Percentiles rank a stretch among this genome's conserved stretches.
Evolutionary conservation across 92 coral and sea anemone genomes (phyloP).

Genomic region (Metridium senile): DNA sequence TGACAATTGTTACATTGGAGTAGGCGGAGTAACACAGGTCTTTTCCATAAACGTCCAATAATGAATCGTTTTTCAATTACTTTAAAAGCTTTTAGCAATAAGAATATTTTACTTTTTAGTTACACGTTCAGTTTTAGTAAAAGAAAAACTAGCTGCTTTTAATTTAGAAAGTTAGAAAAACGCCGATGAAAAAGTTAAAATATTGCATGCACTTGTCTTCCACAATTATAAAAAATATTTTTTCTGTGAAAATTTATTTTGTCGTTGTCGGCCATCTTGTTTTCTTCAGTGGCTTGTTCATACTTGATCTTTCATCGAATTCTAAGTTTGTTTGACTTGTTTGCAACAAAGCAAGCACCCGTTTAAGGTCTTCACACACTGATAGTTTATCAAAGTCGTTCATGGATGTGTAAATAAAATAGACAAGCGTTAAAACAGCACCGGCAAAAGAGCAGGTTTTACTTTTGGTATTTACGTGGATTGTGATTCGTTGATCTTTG

Average conservation of each 20-base stretch:
- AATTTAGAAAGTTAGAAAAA: too few species aligned
- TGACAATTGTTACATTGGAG: background rate
- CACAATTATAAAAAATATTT: too few species aligned
- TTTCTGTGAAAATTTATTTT: background rate
- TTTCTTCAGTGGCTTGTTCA: background rate
- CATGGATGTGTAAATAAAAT: conserved; percentile 11
- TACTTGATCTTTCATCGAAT: conserved; percentile 37
- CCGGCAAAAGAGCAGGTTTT: conserved; percentile 30
- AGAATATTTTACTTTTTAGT: too few species aligned
- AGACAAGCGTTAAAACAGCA: conserved; percentile 21
- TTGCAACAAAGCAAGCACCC: conserved; percentile 15
- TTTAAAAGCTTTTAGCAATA: background rate
- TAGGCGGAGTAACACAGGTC: conserved; percentile 23
- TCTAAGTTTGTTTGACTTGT: conserved; percentile 21
- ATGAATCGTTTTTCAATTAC: background rate
- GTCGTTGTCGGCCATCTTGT: background rate
- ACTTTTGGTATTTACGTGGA: conserved; percentile 38
- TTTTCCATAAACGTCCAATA: background rate
- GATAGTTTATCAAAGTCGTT: conserved; percentile 14
- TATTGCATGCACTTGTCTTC: too few species aligned
- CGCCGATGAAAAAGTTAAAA: too few species aligned
- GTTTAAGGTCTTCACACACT: conserved; percentile 16
- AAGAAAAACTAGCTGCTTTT: too few species aligned
- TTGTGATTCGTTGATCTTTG: conserved; percentile 46
- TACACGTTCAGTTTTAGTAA: background rate